A percentile compares a stretch with the other conserved stretches of the same genome.
Conservation (phyloP, 2,888 invertebrate genomes). For the Hybos culiciformis region DNA sequence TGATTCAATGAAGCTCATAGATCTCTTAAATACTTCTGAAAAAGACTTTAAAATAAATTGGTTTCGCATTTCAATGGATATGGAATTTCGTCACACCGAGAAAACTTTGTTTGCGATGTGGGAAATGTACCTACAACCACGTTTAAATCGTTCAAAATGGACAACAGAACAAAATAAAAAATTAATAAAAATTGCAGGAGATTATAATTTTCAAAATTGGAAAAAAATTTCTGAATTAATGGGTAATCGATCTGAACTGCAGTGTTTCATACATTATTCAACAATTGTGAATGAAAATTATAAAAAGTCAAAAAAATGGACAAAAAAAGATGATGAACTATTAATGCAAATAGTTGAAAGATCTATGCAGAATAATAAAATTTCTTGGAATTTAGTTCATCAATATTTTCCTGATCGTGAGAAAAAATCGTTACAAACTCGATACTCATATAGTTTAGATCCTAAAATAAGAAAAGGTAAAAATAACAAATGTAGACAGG, state of each 20-base stretch:
- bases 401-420: conserved; percentile 47
- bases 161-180: conserved; percentile 37
- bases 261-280: conserved; percentile 53
- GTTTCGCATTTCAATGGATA: conserved; percentile 24
- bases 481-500: too few relatives aligned
- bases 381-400: conserved; percentile 61
- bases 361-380: conserved; percentile 47
- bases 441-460: conserved; percentile 33
- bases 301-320: conserved; percentile 42
- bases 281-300: conserved; percentile 33
- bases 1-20: conserved; percentile 13
- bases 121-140: conserved; percentile 55
- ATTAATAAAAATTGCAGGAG: conserved; percentile 31
- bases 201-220: conserved; percentile 49
- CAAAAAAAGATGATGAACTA: conserved; percentile 50
- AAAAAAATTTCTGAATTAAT: conserved; percentile 44
- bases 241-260: conserved; percentile 49
- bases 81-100: conserved; percentile 44
- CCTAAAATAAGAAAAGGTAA: conserved; percentile 26
- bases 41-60: conserved; percentile 28
- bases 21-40: conserved; percentile 15
- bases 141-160: conserved; percentile 47
- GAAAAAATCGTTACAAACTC: conserved; percentile 51
- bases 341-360: conserved; percentile 48
- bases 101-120: conserved; percentile 56